These are phyloP conservation scores for Stictonetta naevosa DNA, from an alignment of 2,113 vertebrate genomes.

Conservation along the genomic window DNA sequence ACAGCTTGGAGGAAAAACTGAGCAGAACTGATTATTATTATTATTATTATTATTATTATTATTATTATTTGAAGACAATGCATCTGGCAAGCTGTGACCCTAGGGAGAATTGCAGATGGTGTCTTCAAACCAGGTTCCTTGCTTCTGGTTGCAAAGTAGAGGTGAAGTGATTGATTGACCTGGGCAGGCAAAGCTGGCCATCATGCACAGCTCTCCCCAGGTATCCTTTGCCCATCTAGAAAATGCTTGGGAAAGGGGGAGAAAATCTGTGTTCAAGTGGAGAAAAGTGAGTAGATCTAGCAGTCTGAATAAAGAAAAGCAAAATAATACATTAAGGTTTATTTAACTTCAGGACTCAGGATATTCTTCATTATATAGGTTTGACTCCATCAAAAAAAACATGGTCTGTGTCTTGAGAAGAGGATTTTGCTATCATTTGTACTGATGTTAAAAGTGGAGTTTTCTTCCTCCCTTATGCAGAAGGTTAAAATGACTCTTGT, in stretches of 20 bases:
- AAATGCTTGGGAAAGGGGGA: background rate
- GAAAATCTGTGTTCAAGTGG: background rate
- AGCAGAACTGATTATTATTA: background rate
- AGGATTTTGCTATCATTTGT: background rate
- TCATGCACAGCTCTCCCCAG: background rate
- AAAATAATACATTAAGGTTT: background rate
- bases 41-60: too few relatives aligned
- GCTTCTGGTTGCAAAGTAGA: background rate
- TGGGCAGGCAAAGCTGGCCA: background rate
- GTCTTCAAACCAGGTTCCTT: background rate
- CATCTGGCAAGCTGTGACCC: background rate
- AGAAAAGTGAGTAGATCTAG: background rate
- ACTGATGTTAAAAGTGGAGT: background rate
- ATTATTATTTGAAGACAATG: background rate
- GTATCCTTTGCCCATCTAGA: accelerated
- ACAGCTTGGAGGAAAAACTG: constrained; percentile 1
- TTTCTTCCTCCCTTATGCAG: background rate
- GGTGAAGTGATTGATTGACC: background rate
- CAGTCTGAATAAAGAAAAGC: background rate
- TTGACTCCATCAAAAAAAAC: background rate
- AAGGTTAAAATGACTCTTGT: background rate
- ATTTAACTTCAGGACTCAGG: background rate
- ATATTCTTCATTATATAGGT: background rate
- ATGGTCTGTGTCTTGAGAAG: background rate
- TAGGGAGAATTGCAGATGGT: background rate